Conservation (phyloP, 1,140 invertebrate species). For the Rhopalosiphum maidis region DNA sequence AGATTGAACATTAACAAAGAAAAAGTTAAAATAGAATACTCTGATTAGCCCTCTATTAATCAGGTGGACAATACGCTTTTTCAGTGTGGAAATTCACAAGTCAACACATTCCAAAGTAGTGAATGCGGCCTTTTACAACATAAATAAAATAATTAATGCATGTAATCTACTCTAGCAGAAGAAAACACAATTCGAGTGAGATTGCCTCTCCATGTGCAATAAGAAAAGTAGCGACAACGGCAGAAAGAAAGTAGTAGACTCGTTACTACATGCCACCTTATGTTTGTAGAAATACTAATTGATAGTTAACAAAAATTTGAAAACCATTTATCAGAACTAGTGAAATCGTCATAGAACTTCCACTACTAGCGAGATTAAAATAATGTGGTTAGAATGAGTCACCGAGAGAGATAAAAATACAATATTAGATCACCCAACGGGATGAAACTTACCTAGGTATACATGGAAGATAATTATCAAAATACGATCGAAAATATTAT, state of each 20-base stretch:
- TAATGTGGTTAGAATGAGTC: not conserved
- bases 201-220: constrained; percentile 26
- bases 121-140: not conserved
- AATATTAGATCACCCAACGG: not conserved
- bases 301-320: not conserved
- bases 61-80: not conserved
- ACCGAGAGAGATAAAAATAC: not conserved
- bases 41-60: not conserved
- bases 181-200: not conserved
- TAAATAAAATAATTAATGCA: constrained; percentile 28
- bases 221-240: not conserved
- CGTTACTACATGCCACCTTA: not conserved
- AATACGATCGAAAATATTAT: not conserved
- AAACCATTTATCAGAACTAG: constrained; percentile 23
- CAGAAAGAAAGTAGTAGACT: not conserved
- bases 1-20: too few species aligned
- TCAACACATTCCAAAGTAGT: constrained; percentile 48
- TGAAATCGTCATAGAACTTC: not conserved
- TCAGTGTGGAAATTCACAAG: not conserved
- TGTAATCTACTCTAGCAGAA: constrained; percentile 21
- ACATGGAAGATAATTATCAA: not conserved
- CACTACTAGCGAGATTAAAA: not conserved
- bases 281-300: constrained; percentile 1
- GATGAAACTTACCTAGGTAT: not conserved
- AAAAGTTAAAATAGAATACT: too few species aligned